phyloP scores from a whole-genome alignment of 2,113 vertebrate species.

The Chitala chitala region DNA sequence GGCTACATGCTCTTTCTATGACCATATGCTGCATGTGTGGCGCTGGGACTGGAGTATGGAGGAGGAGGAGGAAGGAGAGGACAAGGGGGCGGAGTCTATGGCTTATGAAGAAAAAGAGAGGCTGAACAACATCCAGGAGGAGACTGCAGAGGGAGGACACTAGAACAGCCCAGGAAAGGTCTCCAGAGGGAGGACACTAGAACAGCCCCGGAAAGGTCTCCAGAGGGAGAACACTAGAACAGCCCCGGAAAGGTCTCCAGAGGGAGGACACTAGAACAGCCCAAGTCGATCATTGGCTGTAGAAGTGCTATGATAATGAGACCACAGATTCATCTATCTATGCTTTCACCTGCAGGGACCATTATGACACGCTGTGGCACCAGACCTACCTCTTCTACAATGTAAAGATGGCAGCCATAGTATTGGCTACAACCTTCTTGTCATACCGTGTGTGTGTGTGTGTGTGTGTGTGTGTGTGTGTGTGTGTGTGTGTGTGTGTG shows the following conservation, averaged over 20 bases:
- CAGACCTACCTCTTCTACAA: too few relatives aligned
- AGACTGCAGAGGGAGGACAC: not conserved
- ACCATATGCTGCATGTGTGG: constrained; percentile 86
- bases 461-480: too few relatives aligned
- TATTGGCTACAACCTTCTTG: too few relatives aligned
- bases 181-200: not conserved
- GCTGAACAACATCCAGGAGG: not conserved
- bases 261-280: not conserved
- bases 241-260: not conserved
- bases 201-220: not conserved
- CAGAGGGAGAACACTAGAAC: not conserved
- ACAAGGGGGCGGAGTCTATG: not conserved
- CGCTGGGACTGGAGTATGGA: constrained; percentile 72
- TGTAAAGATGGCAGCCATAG: too few relatives aligned
- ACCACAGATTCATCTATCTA: too few relatives aligned
- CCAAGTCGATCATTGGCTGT: too few relatives aligned
- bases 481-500: too few relatives aligned
- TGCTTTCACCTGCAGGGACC: too few relatives aligned
- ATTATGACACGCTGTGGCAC: too few relatives aligned
- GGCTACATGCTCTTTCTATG: constrained; percentile 90
- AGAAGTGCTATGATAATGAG: too few relatives aligned
- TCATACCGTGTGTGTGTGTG: too few relatives aligned
- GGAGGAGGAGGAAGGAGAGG: not conserved
- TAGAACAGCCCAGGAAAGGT: too few relatives aligned
- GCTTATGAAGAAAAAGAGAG: not conserved